Percentiles rank a stretch among this genome's conserved stretches.
Conservation (phyloP, 2,797 vertebrate species). For the Sylvilagus floridanus region DNA sequence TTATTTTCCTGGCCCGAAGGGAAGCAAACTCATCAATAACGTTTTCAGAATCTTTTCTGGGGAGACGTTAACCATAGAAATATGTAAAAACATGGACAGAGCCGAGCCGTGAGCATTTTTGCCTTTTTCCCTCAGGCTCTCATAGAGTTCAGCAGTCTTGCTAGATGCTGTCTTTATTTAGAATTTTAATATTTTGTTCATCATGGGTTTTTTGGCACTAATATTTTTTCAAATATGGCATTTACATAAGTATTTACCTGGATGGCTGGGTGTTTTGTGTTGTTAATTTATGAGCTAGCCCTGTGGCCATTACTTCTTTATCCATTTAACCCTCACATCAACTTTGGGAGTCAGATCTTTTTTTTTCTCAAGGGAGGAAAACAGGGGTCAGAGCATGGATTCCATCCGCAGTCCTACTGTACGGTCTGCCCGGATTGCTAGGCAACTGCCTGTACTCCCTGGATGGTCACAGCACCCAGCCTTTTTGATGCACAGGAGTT, state of each 20-base stretch:
- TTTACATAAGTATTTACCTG: neutral
- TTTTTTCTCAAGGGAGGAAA: neutral
- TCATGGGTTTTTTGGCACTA: neutral
- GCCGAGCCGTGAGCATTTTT: accelerated
- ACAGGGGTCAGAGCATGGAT: neutral
- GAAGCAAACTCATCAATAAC: neutral
- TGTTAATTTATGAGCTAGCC: neutral
- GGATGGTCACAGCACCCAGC: too few relatives aligned
- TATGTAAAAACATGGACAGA: neutral
- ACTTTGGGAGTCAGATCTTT: neutral
- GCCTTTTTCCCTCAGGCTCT: neutral
- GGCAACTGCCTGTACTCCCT: accelerated
- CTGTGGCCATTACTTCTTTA: neutral
- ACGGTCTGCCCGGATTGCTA: neutral
- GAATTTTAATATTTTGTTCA: neutral
- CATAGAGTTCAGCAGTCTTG: neutral
- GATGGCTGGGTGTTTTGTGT: neutral
- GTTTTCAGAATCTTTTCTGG: slow-evolving; percentile 10
- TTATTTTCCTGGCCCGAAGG: neutral
- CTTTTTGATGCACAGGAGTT: too few relatives aligned
- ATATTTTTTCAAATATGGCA: neutral
- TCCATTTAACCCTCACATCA: neutral
- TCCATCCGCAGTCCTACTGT: neutral
- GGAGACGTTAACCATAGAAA: neutral
- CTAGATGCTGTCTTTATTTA: neutral